These are phyloP conservation scores for Chitala chitala DNA, from an alignment of 2,113 vertebrate genomes.

Conservation along the genomic window DNA sequence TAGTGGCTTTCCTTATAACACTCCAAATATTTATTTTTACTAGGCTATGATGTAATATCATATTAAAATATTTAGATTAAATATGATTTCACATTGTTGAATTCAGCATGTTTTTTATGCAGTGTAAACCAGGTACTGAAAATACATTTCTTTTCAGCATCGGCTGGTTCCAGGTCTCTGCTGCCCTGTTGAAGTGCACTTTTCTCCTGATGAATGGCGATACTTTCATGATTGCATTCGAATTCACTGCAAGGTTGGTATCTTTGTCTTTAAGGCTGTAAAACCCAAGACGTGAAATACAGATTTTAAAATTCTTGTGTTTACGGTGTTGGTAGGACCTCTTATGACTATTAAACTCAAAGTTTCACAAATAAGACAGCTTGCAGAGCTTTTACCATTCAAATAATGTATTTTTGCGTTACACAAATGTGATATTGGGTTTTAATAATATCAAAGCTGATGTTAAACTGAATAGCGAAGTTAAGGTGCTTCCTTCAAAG, in stretches of 20 bases:
- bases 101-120: not conserved
- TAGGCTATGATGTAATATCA: not conserved
- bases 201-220: constrained; percentile 82
- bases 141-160: constrained; percentile 59
- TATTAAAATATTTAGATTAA: not conserved
- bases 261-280: too few relatives aligned
- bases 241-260: constrained; percentile 83
- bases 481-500: too few relatives aligned
- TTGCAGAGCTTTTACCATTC: not conserved
- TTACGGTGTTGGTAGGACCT: not conserved
- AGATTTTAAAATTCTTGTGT: not conserved
- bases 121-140: not conserved
- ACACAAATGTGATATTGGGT: too few relatives aligned
- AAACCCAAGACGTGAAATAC: too few relatives aligned
- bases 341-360: too few relatives aligned
- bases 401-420: too few relatives aligned
- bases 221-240: constrained; percentile 88
- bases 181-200: constrained; percentile 65
- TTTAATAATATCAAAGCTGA: too few relatives aligned
- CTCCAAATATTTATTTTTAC: too few relatives aligned
- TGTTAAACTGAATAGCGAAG: too few relatives aligned
- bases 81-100: not conserved
- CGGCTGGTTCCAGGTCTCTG: constrained; percentile 80
- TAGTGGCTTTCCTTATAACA: too few relatives aligned
- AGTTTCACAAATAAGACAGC: not conserved